phyloP scores from a whole-genome alignment of 2,797 vertebrate genomes.

The Sebastes minor region DNA sequence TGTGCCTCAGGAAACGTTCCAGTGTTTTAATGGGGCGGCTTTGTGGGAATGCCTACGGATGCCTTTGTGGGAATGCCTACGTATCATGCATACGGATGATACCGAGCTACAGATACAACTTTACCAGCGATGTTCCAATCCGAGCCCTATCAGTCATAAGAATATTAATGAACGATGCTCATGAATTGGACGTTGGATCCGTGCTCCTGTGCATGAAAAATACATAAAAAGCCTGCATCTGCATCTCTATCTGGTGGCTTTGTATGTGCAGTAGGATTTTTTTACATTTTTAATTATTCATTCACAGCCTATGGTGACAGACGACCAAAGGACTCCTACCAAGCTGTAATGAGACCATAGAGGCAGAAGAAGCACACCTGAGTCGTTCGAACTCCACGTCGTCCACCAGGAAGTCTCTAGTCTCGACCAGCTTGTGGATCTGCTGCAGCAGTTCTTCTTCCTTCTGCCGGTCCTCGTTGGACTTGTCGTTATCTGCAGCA shows the following conservation, averaged over 20 bases:
- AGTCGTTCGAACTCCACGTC: constrained; percentile 92
- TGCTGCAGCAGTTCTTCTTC: constrained; percentile 90
- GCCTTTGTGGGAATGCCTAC: no score
- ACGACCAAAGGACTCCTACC: neutral
- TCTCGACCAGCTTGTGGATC: constrained; percentile 93
- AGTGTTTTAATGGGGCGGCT: constrained; percentile 7
- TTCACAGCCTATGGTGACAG: neutral
- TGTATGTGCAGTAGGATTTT: neutral
- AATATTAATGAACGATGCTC: neutral
- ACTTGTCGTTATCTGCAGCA: constrained; percentile 87
- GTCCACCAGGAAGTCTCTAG: constrained; percentile 90
- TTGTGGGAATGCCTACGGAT: neutral
- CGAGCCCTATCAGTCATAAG: neutral
- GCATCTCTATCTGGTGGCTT: neutral
- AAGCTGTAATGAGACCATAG: neutral
- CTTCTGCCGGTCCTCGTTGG: constrained; percentile 82
- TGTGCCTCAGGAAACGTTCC: neutral
- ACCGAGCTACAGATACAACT: neutral
- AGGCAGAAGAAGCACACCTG: constrained; percentile 74
- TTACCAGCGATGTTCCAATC: neutral
- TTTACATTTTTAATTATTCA: constrained; percentile 14
- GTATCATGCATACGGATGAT: neutral
- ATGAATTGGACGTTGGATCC: neutral
- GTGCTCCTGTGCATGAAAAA: neutral
- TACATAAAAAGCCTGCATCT: neutral